Evolutionary conservation across 1,140 invertebrate species (phyloP), one percentile per base, ranked within the genome.

Genomic region (Neoseiulus cucumeris): DNA sequence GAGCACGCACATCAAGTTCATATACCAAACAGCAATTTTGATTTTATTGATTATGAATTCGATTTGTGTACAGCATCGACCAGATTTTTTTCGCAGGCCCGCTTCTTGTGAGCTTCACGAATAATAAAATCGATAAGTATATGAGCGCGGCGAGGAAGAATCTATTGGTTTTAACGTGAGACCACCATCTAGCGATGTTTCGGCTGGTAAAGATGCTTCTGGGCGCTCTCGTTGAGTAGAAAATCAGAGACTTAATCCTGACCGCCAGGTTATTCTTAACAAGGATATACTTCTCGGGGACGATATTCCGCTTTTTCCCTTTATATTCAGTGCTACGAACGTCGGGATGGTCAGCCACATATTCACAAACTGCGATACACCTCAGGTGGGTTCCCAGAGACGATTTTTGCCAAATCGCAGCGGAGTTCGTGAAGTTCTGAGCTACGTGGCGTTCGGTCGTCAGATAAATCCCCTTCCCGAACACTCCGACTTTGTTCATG

Each of bases 401-500:
- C 4, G 51, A 59, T 1, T 25, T 25, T 14, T 12, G 51, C 51
- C 51, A 59, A 17, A 59, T 25, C 14, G 51, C 12, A 25, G 25
- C 51, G 25, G 25, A 33, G 22, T 59, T 59, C 17, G 51, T 59
- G 51, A 59, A 59, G 25, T 29, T 59, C 9, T 59, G 51, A 17
- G 51, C 51, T 9, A 59, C 51, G 22, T 25, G 51, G 6, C 33
- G 51, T 25, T 59, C 51, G 2, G 51, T 59, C 1, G 51, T 59
- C 22, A 59, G 22, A 33, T 59, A 59, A 12, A 20, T 59, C 17
- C 51, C 51, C 22, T 14, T 29, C 25, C 51, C 51, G 9, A 20
- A 59, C 17, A 59, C 14, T 14, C 22, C 51, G 25, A 25, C 51
- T 20, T 59, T 59, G 51, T 59, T 59, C 51, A 59, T 59, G 51